Conservation (phyloP, 2,113 vertebrate genomes). For the Pollimyrus isidori region DNA sequence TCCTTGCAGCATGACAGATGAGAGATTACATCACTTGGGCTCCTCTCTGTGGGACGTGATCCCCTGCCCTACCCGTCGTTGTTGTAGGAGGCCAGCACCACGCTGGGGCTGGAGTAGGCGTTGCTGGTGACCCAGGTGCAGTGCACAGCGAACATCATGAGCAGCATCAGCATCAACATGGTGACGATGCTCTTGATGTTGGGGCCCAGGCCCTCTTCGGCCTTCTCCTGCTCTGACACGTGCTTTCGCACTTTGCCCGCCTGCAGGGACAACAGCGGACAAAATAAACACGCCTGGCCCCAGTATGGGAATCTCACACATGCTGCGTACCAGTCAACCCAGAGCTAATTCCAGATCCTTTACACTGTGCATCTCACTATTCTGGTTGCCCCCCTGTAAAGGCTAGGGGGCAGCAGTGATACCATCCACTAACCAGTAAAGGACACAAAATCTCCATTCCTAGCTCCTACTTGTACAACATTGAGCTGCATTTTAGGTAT, state of each 20-base stretch:
- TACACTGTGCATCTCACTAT: background rate
- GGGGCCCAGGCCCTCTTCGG: slow-evolving; percentile 89
- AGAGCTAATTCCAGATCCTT: background rate
- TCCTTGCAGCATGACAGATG: background rate
- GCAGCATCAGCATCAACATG: slow-evolving; percentile 95
- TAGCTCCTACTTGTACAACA: background rate
- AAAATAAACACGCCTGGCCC: background rate
- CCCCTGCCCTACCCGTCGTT: slow-evolving; percentile 79
- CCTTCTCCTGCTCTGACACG: slow-evolving; percentile 92
- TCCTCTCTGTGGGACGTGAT: background rate
- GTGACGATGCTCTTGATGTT: slow-evolving; percentile 98
- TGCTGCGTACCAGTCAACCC: background rate
- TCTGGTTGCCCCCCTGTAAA: background rate
- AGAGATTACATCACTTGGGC: background rate
- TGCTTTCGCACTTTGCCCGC: slow-evolving; percentile 97
- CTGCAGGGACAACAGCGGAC: slow-evolving; percentile 58
- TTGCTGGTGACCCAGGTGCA: slow-evolving; percentile 99
- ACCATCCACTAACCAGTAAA: background rate
- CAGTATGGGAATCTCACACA: background rate
- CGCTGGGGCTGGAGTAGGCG: slow-evolving; percentile 94
- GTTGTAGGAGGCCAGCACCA: slow-evolving; percentile 94
- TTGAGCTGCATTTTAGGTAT: background rate
- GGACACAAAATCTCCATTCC: background rate
- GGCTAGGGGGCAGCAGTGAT: background rate
- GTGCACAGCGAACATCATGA: slow-evolving; percentile 99